Percentiles rank a stretch among this genome's conserved stretches.
Evolutionary conservation across 1,140 invertebrate species (phyloP).

Genomic region (Eciton burchellii): DNA sequence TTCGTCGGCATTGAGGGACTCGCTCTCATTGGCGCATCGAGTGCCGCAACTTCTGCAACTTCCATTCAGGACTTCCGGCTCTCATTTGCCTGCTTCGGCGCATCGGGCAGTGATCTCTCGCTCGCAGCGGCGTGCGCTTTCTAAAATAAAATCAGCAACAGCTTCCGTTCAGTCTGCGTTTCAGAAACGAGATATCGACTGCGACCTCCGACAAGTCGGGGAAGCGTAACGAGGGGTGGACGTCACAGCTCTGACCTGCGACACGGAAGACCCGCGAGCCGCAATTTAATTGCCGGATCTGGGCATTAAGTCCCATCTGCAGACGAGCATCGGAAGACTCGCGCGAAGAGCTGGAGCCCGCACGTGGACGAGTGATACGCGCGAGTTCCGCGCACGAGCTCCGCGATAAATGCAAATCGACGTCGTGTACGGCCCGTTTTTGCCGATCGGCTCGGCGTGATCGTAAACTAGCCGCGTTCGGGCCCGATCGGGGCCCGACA

Average conservation of each 20-base stretch:
- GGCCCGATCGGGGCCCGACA: constrained; percentile 3
- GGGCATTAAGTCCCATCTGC: too few relatives aligned
- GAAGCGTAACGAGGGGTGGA: too few relatives aligned
- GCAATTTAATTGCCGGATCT: too few relatives aligned
- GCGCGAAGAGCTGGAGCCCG: not conserved
- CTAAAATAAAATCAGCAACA: not conserved
- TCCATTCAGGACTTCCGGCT: constrained; percentile 25
- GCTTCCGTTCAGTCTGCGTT: not conserved
- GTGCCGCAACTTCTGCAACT: constrained; percentile 11
- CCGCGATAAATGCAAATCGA: constrained; percentile 23
- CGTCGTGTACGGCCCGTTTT: constrained; percentile 22
- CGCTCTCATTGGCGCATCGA: constrained; percentile 4
- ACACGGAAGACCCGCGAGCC: too few relatives aligned
- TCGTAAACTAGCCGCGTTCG: constrained; percentile 8
- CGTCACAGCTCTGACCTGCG: too few relatives aligned
- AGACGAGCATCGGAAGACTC: too few relatives aligned
- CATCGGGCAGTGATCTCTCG: not conserved
- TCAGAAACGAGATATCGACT: not conserved
- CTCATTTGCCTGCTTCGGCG: not conserved
- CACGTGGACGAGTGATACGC: not conserved
- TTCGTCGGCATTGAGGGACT: constrained; percentile 2
- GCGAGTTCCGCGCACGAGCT: constrained; percentile 24
- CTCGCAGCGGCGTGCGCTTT: not conserved
- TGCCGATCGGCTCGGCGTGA: not conserved
- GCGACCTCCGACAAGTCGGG: too few relatives aligned